Base-by-base conservation (phyloP, 37 sponge, comb jelly and placozoan genomes). In the Geodia barretti region DNA sequence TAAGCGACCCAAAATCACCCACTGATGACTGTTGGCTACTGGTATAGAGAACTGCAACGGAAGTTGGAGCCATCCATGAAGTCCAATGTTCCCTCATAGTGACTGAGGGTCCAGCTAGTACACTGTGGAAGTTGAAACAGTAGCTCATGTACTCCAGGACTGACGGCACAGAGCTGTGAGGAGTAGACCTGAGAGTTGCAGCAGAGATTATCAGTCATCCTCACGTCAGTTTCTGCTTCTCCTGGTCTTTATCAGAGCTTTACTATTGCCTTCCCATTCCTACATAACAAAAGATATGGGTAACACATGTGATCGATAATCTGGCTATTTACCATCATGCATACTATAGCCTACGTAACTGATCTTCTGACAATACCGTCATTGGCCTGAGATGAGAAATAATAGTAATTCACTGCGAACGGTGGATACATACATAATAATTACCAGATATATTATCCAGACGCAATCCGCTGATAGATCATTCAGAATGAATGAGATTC, bases 1-100 rank as follows among this genome's bases (percentile, higher is more conserved):
- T n/a, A n/a, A n/a, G n/a, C n/a, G 43, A 42, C n/a, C n/a, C n/a
- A n/a, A n/a, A 67, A n/a, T n/a, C n/a, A n/a, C n/a, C n/a, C n/a
- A n/a, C n/a, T n/a, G n/a, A n/a, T n/a, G n/a, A n/a, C n/a, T n/a
- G n/a, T n/a, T n/a, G n/a, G n/a, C n/a, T n/a, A n/a, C n/a, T n/a
- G n/a, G n/a, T n/a, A n/a, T n/a, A n/a, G n/a, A n/a, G 54, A 17
- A 14, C 54, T 14, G 14, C 54, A 17, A 7, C n/a, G 31, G 42
- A 92, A 59, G 78, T 91, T 90, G 61, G 89, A 73, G 20, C 96
- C 96, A 66, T 79, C 80, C 35, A 95, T 87, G 60, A 92, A 95
- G 62, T 77, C 75, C n/a, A 39, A 64, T 87, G 89, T 39, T 95
- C 90, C 25, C 68, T 79, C 34, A 87, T 61, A 60, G 84, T 89